Percentiles rank a stretch among this genome's conserved stretches.
These are phyloP conservation scores for Pardalotus punctatus DNA, from an alignment of 2,113 vertebrate species.

Conservation along the genomic window DNA sequence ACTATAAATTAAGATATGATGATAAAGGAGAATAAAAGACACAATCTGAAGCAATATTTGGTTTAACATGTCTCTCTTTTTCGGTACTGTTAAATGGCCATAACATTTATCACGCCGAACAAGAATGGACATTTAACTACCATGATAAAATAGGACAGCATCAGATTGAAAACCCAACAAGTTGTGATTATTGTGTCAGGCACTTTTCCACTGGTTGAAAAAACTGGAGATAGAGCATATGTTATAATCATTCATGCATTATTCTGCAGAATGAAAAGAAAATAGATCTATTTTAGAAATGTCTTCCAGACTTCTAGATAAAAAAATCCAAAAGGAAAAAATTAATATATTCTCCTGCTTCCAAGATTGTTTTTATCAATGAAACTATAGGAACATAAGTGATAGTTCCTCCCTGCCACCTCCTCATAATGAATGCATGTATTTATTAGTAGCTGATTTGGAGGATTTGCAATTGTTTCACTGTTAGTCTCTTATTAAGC, in stretches of 20 bases:
- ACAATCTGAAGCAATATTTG: conserved; percentile 89
- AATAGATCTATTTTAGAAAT: conserved; percentile 82
- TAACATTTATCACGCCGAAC: conserved; percentile 91
- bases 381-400: conserved; percentile 66
- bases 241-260: conserved; percentile 85
- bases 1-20: conserved; percentile 94
- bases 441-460: conserved; percentile 50
- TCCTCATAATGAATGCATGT: background rate
- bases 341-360: conserved; percentile 68
- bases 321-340: conserved; percentile 62
- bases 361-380: conserved; percentile 77
- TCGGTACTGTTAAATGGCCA: conserved; percentile 90
- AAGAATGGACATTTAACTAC: conserved; percentile 85
- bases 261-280: conserved; percentile 82
- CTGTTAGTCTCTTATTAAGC: background rate
- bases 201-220: conserved; percentile 78
- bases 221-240: conserved; percentile 77
- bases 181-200: conserved; percentile 87
- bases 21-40: conserved; percentile 91
- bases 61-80: conserved; percentile 91
- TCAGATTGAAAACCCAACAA: conserved; percentile 87
- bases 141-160: conserved; percentile 82
- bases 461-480: background rate
- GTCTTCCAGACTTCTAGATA: conserved; percentile 72
- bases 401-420: conserved; percentile 25